Conservation (phyloP, 1,140 invertebrate species). For the Hirudo medicinalis region DNA sequence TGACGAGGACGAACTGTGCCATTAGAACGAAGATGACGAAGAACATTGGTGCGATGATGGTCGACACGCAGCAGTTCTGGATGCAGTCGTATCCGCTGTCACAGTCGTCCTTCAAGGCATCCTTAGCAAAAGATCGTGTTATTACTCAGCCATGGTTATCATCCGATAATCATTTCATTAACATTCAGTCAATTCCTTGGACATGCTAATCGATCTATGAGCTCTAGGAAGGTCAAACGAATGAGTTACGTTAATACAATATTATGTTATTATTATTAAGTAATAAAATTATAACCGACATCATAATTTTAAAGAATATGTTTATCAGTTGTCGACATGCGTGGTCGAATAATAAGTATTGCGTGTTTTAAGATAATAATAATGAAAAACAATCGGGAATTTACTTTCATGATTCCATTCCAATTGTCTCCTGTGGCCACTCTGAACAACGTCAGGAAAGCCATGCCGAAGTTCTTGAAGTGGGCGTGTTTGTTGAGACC, state of each 20-base stretch:
- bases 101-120: slow-evolving; percentile 89
- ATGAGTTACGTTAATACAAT: neutral
- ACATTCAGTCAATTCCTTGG: no score
- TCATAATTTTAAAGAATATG: neutral
- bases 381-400: no score
- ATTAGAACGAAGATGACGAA: slow-evolving; percentile 99
- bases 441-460: slow-evolving; percentile 92
- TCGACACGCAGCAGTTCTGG: slow-evolving; percentile 91
- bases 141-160: no score
- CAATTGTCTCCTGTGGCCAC: slow-evolving; percentile 99
- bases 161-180: no score
- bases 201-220: no score
- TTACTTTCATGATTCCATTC: slow-evolving; percentile 98
- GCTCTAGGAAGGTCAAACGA: no score
- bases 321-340: no score
- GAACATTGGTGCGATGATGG: slow-evolving; percentile 92
- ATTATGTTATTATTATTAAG: slow-evolving; percentile 2
- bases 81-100: slow-evolving; percentile 79
- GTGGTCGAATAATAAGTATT: no score
- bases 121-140: slow-evolving; percentile 42
- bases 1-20: slow-evolving; percentile 99
- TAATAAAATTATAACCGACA: neutral
- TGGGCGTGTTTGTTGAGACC: slow-evolving; percentile 97
- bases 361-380: no score
- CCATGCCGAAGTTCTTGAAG: slow-evolving; percentile 98